These are phyloP conservation scores for Atrichornis clamosus DNA, from an alignment of 2,113 vertebrate species.

Conservation along the genomic window DNA sequence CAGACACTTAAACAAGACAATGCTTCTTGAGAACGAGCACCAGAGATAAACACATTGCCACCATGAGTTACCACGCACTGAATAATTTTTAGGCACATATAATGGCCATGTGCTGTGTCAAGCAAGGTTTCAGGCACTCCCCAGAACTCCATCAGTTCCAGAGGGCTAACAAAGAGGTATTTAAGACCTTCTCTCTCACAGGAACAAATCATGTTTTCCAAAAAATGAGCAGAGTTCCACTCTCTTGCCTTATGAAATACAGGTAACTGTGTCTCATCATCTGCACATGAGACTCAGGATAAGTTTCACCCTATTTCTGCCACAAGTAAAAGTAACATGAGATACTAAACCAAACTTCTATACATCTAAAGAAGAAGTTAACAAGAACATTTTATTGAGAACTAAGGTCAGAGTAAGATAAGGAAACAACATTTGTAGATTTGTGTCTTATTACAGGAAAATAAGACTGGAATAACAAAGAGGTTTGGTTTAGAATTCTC, in stretches of 20 bases:
- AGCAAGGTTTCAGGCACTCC: background rate
- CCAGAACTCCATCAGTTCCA: background rate
- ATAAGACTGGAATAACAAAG: background rate
- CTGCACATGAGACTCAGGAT: background rate
- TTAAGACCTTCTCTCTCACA: background rate
- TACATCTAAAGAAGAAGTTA: background rate
- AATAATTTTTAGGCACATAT: background rate
- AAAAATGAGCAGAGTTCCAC: background rate
- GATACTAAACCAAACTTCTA: background rate
- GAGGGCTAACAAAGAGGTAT: background rate
- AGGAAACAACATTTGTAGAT: background rate
- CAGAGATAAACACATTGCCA: background rate
- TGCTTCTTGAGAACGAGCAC: background rate
- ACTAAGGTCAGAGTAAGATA: background rate
- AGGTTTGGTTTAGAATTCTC: background rate
- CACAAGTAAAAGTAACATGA: background rate
- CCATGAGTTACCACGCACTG: background rate
- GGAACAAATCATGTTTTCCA: background rate
- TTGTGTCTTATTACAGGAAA: background rate
- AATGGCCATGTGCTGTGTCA: background rate
- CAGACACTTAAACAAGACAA: background rate
- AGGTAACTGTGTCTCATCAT: background rate
- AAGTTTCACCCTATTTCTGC: background rate
- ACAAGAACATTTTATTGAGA: background rate
- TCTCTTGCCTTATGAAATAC: background rate